Evolutionary conservation across 2,888 invertebrate genomes (phyloP), one percentile per base, ranked within the genome.

Genomic region (Drosophila engyochracea): DNA sequence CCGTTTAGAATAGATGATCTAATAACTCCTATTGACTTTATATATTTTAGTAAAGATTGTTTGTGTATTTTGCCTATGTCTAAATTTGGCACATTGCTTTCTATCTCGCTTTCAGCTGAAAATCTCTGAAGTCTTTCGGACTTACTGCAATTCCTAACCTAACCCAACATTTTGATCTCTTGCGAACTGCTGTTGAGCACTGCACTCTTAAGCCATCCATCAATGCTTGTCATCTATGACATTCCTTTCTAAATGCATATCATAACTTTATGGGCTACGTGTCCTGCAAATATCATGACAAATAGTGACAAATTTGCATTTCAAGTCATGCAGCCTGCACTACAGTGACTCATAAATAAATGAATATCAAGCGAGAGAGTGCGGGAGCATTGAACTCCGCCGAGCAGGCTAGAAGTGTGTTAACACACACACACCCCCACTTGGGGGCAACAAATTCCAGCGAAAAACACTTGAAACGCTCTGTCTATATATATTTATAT

Each of bases 271-370:
- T 53, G 35, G 52, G 63, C 58, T 76, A 79, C 81, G 73, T 79
- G 74, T 70, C 69, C 68, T 52, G 75, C 69, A 75, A 74, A 77
- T 83, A 70, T 70, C 86, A 71, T 85, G 85, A 86, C 85, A 85
- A 82, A 86, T 82, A 80, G 74, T 85, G 89, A 78, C 89, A 85
- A 86, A 82, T 86, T 76, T 76, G 71, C 88, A 73, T 81, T 79
- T 79, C 71, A 70, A 80, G 80, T 72, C 83, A 77, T 70, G 82
- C 85, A 76, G 73, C n/a, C 63, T 68, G 69, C 62, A 61, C 62
- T 30, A 51, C 51, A 69, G 69, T 80, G 79, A 79, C 63, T 70
- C 81, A 83, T 85, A 88, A 85, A 88, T 85, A 83, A 44, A 58
- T 76, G 74, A 76, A 78, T 83, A 86, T 72, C 82, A 84, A 75